These are phyloP conservation scores for Paedocypris sp. DNA, from an alignment of 2,113 vertebrate species.

Conservation along the genomic window DNA sequence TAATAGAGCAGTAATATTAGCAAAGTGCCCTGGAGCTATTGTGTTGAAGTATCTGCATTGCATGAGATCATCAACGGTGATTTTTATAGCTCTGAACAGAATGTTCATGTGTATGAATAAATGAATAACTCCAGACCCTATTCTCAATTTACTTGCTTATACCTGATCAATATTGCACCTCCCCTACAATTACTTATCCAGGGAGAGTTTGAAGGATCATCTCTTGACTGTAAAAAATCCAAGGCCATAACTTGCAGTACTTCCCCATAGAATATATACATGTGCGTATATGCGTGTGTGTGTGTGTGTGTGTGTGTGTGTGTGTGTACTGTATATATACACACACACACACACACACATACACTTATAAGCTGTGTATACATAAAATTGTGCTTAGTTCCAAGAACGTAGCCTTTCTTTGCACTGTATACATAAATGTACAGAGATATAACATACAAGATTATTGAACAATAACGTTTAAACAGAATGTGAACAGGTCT, in stretches of 20 bases:
- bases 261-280: constrained; percentile 38
- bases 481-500: constrained; percentile 24
- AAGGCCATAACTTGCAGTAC: constrained; percentile 44
- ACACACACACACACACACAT: no score
- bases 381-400: no score
- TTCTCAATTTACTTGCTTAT: constrained; percentile 44
- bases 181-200: constrained; percentile 25
- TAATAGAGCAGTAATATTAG: not conserved
- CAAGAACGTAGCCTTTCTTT: no score
- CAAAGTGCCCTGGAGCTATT: not conserved
- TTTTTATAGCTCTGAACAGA: not conserved
- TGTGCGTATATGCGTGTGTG: no score
- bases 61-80: not conserved
- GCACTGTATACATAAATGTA: no score
- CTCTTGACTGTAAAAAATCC: no score
- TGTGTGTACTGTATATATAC: no score
- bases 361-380: no score
- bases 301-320: constrained; percentile 46
- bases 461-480: constrained; percentile 14
- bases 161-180: constrained; percentile 45
- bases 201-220: no score
- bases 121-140: constrained; percentile 41
- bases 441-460: not conserved
- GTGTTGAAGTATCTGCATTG: not conserved
- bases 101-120: constrained; percentile 35